Percentiles rank a stretch among this genome's conserved stretches.
These are phyloP conservation scores for Acinonyx jubatus DNA, from an alignment of 2,113 vertebrate species.

Conservation along the genomic window DNA sequence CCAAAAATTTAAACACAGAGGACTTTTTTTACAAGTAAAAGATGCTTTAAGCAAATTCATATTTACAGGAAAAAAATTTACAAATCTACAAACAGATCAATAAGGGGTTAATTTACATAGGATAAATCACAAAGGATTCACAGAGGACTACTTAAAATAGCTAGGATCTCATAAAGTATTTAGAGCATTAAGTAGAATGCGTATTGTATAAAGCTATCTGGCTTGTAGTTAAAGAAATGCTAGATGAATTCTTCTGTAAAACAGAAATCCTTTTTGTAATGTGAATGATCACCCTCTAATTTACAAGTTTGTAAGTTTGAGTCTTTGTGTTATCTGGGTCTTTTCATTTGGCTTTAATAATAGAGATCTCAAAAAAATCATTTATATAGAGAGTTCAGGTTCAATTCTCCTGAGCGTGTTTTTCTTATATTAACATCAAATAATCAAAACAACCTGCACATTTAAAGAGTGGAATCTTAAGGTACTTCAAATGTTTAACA, in stretches of 20 bases:
- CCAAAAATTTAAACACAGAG: constrained; percentile 12
- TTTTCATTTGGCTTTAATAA: constrained; percentile 47
- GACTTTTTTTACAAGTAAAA: background rate
- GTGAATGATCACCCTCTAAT: constrained; percentile 52
- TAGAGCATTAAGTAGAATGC: background rate
- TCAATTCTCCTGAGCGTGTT: constrained; percentile 21
- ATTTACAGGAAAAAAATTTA: constrained; percentile 38
- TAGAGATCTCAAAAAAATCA: constrained; percentile 19
- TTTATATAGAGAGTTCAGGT: background rate
- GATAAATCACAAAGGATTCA: background rate
- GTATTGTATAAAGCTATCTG: background rate
- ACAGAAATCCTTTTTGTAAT: constrained; percentile 7
- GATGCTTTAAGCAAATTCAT: constrained; percentile 39
- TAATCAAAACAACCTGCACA: constrained; percentile 23
- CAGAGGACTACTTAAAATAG: constrained; percentile 59
- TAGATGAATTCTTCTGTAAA: constrained; percentile 43
- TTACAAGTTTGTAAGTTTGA: constrained; percentile 42
- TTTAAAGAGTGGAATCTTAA: constrained; percentile 49
- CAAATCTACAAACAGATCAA: constrained; percentile 58
- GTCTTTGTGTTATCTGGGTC: constrained; percentile 9
- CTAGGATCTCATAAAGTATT: background rate
- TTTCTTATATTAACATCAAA: constrained; percentile 51
- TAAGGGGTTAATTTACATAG: constrained; percentile 55
- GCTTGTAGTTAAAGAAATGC: constrained; percentile 34
- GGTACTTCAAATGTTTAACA: constrained; percentile 4